These are phyloP conservation scores for Plodia interpunctella DNA, from an alignment of 1,140 invertebrate genomes.

Conservation along the genomic window DNA sequence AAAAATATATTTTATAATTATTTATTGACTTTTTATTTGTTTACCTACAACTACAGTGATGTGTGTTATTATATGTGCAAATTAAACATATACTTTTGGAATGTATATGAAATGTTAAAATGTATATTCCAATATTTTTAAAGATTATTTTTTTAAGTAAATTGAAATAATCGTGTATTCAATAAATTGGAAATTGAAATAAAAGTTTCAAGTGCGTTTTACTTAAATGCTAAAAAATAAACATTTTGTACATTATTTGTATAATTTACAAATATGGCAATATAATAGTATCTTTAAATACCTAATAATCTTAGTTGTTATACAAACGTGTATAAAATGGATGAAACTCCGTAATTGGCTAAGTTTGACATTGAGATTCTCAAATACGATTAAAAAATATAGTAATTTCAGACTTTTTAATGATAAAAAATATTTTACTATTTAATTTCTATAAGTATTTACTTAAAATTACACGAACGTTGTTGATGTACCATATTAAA, in stretches of 20 bases:
- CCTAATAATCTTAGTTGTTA: background rate
- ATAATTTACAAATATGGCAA: conserved; percentile 35
- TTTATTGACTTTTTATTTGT: conserved; percentile 14
- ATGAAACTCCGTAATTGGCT: background rate
- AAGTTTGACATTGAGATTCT: too few relatives aligned
- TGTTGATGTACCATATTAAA: conserved; percentile 4
- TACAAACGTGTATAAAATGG: background rate
- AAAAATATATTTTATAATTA: conserved; percentile 11
- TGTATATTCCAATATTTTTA: too few relatives aligned
- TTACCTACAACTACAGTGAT: too few relatives aligned
- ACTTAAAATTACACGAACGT: background rate
- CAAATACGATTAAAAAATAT: background rate
- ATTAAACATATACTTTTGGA: conserved; percentile 9
- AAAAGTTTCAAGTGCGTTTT: too few relatives aligned
- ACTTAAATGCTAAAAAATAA: too few relatives aligned
- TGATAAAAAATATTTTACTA: background rate
- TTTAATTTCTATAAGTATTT: background rate
- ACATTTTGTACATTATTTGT: conserved; percentile 29
- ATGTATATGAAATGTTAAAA: background rate
- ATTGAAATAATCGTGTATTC: too few relatives aligned
- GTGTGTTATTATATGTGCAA: background rate
- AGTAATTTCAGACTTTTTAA: conserved; percentile 12
- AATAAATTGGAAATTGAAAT: too few relatives aligned
- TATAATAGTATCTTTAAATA: conserved; percentile 14
- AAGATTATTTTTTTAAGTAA: too few relatives aligned